Evolutionary conservation across 2,888 invertebrate species (phyloP), one percentile per base, ranked within the genome.

Genomic region (Protophormia terraenovae): DNA sequence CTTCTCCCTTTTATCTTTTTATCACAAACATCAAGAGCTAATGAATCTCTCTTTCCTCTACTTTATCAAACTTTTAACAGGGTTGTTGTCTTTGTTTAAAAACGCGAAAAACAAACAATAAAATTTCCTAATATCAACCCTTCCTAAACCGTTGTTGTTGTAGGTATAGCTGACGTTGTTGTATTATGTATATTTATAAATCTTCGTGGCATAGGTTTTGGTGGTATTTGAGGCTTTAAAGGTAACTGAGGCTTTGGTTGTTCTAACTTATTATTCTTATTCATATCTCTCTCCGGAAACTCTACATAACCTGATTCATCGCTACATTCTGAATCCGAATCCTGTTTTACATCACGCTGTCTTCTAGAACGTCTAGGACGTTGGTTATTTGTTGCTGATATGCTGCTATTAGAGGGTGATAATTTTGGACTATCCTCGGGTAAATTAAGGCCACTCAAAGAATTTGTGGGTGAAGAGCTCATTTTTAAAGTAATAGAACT

Each of bases 261-360:
- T 47, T 72, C 45, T 73, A 72, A 24, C 10, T 79, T 77, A 62
- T 41, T 78, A 29, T 32, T 66, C 53, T 27, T 62, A 27, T n/a
- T 73, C 38, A 55, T 80, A 45, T 87, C 87, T 45, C 81, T 86
- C 55, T 86, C 80, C 81, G 95, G 93, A 80, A 94, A 94, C 91
- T 98, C 98, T 32, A 97, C 97, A 92, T 97, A 98, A 3, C 98
- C 98, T 78, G 97, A 97, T 92, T 98, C 98, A 90, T 98, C 97
- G 91, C 97, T 97, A 90, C 97, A 96, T 86, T 96, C 97, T 89
- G 97, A 97, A 89, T 96, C 95, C 87, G 96, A 89, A 53, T 87
- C 83, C 10, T 29, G 67, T 35, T 83, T 78, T 1, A 75, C 60
- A 35, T 84, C 83, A 84, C 83, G 58, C 58, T 82, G 85, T 8